Base-by-base conservation (phyloP, 2,888 invertebrate species). In the Spodoptera picta region DNA sequence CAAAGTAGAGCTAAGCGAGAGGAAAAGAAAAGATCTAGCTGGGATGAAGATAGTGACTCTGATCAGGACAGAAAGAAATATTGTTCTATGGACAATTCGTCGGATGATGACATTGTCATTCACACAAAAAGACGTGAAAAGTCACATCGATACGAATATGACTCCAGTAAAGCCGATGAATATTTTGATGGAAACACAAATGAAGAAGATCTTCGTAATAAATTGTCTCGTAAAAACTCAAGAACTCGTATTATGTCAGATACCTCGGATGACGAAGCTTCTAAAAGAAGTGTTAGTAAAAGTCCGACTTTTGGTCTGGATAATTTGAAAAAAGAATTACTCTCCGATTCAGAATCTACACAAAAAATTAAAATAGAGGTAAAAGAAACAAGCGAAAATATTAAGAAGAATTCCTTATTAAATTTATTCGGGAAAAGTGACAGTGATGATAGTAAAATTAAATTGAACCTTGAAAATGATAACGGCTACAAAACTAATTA, bases 1-100 rank as follows among this genome's bases (percentile, higher is more conserved):
- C 97, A 98, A 87, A 97, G 98, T 83, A 95, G 98, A 73, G 98
- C 98, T 2, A 97, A 98, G 85, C 96, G 98, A 10, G 98, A 98
- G 85, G 98, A 98, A 89, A 98, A 98, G 95, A 98, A 98, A 87
- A 96, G 98, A 64, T 98, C 98, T 5, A 98, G 98, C 65, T 98
- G 98, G 96, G 98, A 98, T 83, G 98, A 98, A 80, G 98, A 98
- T 83, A 97, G 98, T 48, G 98, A 96, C 84, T 96, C 96, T 0
- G 96, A 96, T 50, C 92, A 93, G 55, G 95, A 92, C 24, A 86
- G 87, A 66, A 92, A 89, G 79, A 95, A 90, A 82, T 81, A 83
- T 54, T 87, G 86, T 43, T 92, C 95, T 24, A 89, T 95, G 75
- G 95, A 94, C 57, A 95, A 95, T 79, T 95, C 96, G 42, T 94